These are phyloP conservation scores for Phaethornis superciliosus DNA, from an alignment of 2,113 vertebrate species.

Conservation along the genomic window DNA sequence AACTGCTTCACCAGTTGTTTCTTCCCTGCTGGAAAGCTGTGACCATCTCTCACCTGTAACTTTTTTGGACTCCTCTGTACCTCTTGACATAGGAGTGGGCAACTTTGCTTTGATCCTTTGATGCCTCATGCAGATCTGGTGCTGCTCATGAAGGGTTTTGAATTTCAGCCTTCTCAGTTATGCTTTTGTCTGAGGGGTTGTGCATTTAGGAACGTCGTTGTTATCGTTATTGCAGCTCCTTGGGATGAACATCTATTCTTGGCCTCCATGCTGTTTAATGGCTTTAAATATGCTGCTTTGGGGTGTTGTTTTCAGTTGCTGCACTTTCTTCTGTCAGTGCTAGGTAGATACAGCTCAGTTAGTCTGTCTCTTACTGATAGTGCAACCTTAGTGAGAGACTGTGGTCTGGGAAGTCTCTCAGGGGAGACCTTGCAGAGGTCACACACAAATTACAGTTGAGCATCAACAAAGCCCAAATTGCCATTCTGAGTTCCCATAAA, in stretches of 20 bases:
- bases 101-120: neutral
- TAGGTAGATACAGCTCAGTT: neutral
- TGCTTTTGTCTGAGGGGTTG: neutral
- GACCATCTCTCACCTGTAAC: neutral
- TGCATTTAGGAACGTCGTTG: accelerated
- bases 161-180: neutral
- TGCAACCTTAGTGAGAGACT: neutral
- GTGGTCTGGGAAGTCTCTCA: neutral
- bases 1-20: neutral
- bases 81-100: neutral
- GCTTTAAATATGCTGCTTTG: neutral
- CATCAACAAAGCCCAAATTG: neutral
- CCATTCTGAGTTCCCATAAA: neutral
- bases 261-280: neutral
- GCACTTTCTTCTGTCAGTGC: neutral
- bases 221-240: neutral
- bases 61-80: neutral
- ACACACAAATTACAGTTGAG: neutral
- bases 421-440: neutral
- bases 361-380: accelerated
- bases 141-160: neutral
- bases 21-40: neutral
- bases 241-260: neutral
- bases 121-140: neutral
- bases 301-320: neutral